phyloP scores from a whole-genome alignment of 2,113 vertebrate genomes.

The Falco punctatus region DNA sequence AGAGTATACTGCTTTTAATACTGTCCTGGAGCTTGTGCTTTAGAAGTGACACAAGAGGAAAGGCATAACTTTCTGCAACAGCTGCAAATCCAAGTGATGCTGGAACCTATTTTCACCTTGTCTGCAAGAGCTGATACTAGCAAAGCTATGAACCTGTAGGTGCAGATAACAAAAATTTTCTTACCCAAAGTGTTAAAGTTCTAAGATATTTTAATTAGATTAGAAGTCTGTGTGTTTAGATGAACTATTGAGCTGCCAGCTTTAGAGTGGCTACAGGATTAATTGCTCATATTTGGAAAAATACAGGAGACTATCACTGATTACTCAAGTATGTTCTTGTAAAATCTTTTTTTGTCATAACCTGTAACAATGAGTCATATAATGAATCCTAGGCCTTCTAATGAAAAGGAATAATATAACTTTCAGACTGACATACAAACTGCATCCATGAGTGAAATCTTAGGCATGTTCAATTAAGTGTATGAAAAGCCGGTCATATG shows the following conservation, averaged over 20 bases:
- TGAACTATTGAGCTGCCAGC: not conserved
- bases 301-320: not conserved
- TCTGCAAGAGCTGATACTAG: fast-evolving
- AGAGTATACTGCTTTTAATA: not conserved
- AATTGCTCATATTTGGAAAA: not conserved
- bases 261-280: not conserved
- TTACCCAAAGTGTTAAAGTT: not conserved
- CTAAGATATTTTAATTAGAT: not conserved
- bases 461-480: not conserved
- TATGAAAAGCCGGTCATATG: not conserved
- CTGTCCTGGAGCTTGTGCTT: not conserved
- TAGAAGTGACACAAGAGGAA: not conserved
- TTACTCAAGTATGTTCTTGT: not conserved
- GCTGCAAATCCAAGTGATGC: not conserved
- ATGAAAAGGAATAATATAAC: not conserved
- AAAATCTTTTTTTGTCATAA: not conserved
- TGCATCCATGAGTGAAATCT: not conserved
- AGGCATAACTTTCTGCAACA: not conserved
- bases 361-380: fast-evolving
- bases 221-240: not conserved
- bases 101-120: not conserved
- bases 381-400: not conserved
- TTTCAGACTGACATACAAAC: not conserved
- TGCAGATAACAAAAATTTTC: not conserved
- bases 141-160: not conserved